phyloP scores from a whole-genome alignment of 2,113 vertebrate species.

The Sinosuthora webbiana region DNA sequence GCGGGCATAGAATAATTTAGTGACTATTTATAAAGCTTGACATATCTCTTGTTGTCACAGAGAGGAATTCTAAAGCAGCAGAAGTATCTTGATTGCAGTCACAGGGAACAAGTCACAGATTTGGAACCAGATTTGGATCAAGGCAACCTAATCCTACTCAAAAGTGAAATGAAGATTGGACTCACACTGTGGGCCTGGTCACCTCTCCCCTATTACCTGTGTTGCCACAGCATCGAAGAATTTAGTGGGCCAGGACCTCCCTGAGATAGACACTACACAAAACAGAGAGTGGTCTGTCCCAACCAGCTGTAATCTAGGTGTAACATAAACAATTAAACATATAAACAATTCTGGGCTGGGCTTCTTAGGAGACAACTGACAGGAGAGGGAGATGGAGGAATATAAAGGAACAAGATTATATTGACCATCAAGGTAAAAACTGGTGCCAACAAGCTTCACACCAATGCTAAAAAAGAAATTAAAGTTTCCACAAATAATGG shows the following conservation, averaged over 20 bases:
- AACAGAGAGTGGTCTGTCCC: background rate
- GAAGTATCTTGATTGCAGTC: background rate
- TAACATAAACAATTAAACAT: background rate
- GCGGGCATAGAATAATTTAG: background rate
- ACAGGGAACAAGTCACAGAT: background rate
- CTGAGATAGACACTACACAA: background rate
- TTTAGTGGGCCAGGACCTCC: background rate
- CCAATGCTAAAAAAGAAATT: background rate
- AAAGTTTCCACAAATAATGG: background rate
- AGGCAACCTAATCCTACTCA: background rate
- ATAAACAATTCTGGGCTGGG: background rate
- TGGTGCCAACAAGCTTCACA: background rate
- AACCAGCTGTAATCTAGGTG: background rate
- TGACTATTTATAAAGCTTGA: conserved; percentile 26
- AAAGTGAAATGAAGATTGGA: background rate
- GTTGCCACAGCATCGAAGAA: background rate
- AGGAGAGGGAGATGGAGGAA: background rate
- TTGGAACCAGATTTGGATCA: background rate
- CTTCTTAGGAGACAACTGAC: background rate
- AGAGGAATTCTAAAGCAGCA: conserved; percentile 6
- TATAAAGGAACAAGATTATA: background rate
- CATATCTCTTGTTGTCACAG: background rate
- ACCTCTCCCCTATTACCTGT: background rate
- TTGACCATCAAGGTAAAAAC: background rate
- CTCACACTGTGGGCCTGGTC: background rate